Base-by-base conservation (phyloP, 2,797 vertebrate genomes). In the Pseudomugil tenellus region DNA sequence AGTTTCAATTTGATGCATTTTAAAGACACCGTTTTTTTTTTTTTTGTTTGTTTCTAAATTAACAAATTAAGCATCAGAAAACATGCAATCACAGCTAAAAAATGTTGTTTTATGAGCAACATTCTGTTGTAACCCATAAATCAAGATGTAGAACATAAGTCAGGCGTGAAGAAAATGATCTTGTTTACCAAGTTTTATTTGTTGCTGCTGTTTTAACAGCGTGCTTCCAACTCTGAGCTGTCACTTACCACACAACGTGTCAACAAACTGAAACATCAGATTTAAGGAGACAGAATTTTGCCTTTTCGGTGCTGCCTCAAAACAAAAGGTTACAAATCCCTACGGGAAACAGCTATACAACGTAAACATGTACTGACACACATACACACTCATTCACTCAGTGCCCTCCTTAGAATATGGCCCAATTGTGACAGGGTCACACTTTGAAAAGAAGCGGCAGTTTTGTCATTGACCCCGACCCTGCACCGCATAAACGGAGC, bases 381-480 rank as follows among this genome's bases (percentile, higher is more conserved):
- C 25, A 60, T 3, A 19, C 46, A 37, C 65, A 70, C 60, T 54
- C 65, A 63, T 55, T 65, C 70, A 67, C n/a, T 29, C 63, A 37
- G 39, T 39, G 46, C 56, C 63, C 59, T 75, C 54, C 56, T 66
- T 29, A 69, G 62, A 52, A 71, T 26, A 49, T 23, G 7, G 74
- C 39, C 58, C 49, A 58, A 55, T 0, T 32, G n/a, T 48, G 63
- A 80, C 4, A 3, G 76, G 86, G 83, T 88, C 83, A 79, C n/a
- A 65, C 58, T 85, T 65, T 70, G 49, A 86, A 80, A 71, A 51
- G 63, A 63, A 67, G 70, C 21, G 32, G 41, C 3, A 32, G 35
- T 59, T 49, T 65, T 72, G 65, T 57, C 59, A 37, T 41, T 80
- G 81, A 88, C 79, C 86, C 73, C 51, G 64, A 83, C 77, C 71